Base-by-base conservation (phyloP, 2,888 invertebrate species). In the Tetheella fluctuosa region DNA sequence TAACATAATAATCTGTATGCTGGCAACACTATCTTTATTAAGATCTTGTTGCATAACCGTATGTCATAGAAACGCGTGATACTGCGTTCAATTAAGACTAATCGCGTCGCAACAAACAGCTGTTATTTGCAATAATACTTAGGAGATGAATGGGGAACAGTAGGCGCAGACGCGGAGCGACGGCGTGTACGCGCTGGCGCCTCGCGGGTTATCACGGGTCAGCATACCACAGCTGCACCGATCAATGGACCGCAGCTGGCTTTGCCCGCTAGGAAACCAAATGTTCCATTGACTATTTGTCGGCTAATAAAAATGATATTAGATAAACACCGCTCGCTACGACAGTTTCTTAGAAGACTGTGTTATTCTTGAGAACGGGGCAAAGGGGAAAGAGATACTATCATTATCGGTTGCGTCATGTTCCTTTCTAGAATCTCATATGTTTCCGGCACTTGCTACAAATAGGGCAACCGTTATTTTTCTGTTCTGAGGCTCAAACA, bases 161-260 rank as follows among this genome's bases (percentile, higher is more conserved):
- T 39, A 39, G 74, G 72, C 68, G 69, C 73, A 77, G 81, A 76
- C 79, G 69, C 71, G 71, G 76, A 71, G 25, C 54, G 52, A 60
- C 57, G 60, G 57, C 74, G 74, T 77, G 68, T 70, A 71, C 77
- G 63, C 72, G 74, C 74, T 79, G 90, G 91, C 91, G 91, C 91
- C 91, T 86, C 82, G 82, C 83, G 85, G 91, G 90, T 90, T 90
- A 90, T 90, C 90, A 80, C 80, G 80, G 90, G 90, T 88, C 82
- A 78, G 61, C 68, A 10, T 37, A 20, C 61, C 88, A 84, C 78
- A 74, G 78, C 74, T 74, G 77, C 73, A 64, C 61, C 76, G 79
- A 80, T 85, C 84, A 85, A 85, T 85, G 85, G 78, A 76, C 69
- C 71, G 74, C 72, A 70, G 80, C 82, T 83, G 78, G 74, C 73